phyloP scores from a whole-genome alignment of 2,888 invertebrate genomes.

The Sacculina carcini region DNA sequence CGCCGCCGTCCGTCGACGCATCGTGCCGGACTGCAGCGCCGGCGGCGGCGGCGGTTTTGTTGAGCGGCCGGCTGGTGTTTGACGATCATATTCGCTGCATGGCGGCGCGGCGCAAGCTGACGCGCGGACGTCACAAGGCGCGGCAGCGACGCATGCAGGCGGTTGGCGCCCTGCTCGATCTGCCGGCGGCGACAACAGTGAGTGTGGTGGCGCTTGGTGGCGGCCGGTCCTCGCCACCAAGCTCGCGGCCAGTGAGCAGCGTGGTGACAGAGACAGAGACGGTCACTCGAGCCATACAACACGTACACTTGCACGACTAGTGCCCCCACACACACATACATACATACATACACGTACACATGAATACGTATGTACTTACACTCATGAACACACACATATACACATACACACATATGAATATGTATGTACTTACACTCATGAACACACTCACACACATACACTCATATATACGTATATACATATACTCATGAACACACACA shows the following conservation, averaged over 20 bases:
- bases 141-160: slow-evolving; percentile 90
- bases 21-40: slow-evolving; percentile 13
- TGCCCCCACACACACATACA: background rate
- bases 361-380: background rate
- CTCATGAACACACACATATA: background rate
- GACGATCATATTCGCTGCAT: slow-evolving; percentile 97
- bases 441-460: background rate
- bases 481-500: background rate
- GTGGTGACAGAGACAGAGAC: background rate
- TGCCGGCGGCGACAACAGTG: too few relatives aligned
- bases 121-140: slow-evolving; percentile 60
- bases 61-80: slow-evolving; percentile 79
- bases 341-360: background rate
- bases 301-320: background rate
- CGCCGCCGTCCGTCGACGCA: slow-evolving; percentile 28
- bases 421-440: background rate
- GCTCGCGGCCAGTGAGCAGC: background rate
- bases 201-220: background rate
- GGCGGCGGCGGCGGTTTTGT: slow-evolving; percentile 20
- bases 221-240: background rate
- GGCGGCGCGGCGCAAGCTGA: slow-evolving; percentile 85
- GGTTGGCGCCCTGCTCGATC: slow-evolving; percentile 70
- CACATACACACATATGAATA: background rate
- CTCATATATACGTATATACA: background rate
- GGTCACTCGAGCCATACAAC: background rate